A percentile compares a stretch with the other conserved stretches of the same genome.
Conservation (phyloP, 2,797 vertebrate genomes). For the Paedocypris micromegethes region DNA sequence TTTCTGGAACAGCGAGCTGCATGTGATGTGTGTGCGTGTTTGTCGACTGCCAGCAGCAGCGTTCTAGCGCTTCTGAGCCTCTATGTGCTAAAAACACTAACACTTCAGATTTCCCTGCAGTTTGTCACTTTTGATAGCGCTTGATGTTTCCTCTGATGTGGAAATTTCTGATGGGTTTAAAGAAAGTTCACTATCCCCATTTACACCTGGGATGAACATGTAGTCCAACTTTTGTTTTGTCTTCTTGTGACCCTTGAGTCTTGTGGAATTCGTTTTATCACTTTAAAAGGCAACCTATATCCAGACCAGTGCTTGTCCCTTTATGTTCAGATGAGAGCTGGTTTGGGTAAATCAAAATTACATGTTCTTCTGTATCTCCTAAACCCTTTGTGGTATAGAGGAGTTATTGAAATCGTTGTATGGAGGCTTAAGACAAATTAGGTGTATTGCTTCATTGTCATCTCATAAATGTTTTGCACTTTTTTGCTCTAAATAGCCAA, state of each 20-base stretch:
- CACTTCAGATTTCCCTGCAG: slow-evolving; percentile 2
- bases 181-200: background rate
- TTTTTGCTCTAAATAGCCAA: too few species aligned
- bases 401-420: too few species aligned
- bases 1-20: slow-evolving; percentile 9
- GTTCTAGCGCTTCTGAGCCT: slow-evolving; percentile 2
- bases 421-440: too few species aligned
- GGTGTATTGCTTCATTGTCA: too few species aligned
- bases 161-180: slow-evolving; percentile 1
- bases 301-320: background rate
- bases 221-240: background rate
- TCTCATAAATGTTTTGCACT: too few species aligned
- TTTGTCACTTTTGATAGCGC: slow-evolving; percentile 1
- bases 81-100: background rate
- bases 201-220: background rate
- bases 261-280: too few species aligned
- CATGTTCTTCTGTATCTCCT: background rate
- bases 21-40: slow-evolving; percentile 1
- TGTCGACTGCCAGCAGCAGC: background rate
- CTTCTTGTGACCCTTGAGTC: too few species aligned
- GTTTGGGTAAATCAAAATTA: slow-evolving; percentile 4
- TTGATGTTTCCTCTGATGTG: background rate
- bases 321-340: background rate
- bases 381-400: background rate
- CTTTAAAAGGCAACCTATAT: too few species aligned